These are phyloP conservation scores for Hucho hucho DNA, from an alignment of 2,113 vertebrate species.

Conservation along the genomic window DNA sequence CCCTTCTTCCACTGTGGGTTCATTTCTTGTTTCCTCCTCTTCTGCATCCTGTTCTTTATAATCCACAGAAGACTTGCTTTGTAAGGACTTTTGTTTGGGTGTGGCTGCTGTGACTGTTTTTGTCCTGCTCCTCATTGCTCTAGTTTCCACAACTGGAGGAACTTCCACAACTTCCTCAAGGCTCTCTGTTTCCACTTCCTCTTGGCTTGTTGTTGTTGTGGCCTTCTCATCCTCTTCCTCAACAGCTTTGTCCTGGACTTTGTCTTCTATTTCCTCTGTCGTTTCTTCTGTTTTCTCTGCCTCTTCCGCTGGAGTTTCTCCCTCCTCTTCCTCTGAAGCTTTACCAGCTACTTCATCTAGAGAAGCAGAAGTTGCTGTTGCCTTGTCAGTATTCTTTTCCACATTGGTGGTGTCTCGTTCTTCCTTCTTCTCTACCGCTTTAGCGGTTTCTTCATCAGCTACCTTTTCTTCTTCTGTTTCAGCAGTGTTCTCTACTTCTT, in stretches of 20 bases:
- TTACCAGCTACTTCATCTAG: too few species aligned
- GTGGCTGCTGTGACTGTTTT: not conserved
- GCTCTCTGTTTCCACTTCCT: not conserved
- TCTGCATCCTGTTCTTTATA: constrained; percentile 67
- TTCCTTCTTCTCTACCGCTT: not conserved
- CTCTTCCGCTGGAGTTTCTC: constrained; percentile 37
- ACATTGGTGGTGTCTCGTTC: not conserved
- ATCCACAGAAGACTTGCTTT: constrained; percentile 25
- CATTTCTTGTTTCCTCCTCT: constrained; percentile 34
- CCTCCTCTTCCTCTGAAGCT: constrained; percentile 25
- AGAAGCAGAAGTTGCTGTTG: not conserved
- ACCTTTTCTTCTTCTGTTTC: not conserved
- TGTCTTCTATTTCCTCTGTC: not conserved
- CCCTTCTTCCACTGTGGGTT: constrained; percentile 53
- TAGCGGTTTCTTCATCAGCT: not conserved
- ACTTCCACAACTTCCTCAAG: not conserved
- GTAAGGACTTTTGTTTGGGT: constrained; percentile 9
- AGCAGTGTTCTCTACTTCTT: not conserved
- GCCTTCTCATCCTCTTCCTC: not conserved
- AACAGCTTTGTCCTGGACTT: not conserved
- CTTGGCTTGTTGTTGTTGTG: not conserved
- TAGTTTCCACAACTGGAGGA: not conserved
- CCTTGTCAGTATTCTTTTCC: not conserved
- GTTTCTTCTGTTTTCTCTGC: not conserved
- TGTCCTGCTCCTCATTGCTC: not conserved